These are phyloP conservation scores for Theropithecus gelada DNA, from an alignment of 2,113 vertebrate genomes.

Conservation along the genomic window DNA sequence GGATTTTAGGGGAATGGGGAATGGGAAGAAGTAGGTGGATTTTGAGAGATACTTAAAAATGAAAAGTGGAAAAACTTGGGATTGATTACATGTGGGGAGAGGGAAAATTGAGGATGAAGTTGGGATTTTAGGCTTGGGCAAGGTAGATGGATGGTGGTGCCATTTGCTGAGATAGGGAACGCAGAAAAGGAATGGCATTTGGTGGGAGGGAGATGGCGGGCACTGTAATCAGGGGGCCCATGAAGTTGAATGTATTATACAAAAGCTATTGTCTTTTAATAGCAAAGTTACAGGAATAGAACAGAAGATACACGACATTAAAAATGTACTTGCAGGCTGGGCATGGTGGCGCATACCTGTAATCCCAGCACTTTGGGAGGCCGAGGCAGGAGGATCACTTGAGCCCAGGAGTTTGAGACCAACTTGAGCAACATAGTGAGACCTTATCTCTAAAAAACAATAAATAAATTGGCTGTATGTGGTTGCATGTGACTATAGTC, in stretches of 20 bases:
- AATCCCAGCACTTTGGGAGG: neutral
- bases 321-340: neutral
- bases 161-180: neutral
- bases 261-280: conserved; percentile 84
- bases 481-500: neutral
- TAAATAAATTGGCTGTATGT: neutral
- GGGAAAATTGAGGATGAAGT: neutral
- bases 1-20: neutral
- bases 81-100: neutral
- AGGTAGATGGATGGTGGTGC: neutral
- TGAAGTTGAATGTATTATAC: neutral
- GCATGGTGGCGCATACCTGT: neutral
- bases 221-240: neutral
- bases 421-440: neutral
- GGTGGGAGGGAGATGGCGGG: neutral
- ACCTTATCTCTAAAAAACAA: neutral
- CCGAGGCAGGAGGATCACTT: neutral
- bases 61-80: neutral
- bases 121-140: neutral
- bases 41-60: neutral
- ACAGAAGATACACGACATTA: conserved; percentile 89
- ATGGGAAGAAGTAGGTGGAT: neutral
- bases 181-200: neutral
- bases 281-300: conserved; percentile 89
- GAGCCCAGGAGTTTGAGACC: neutral